Evolutionary conservation across 2,113 vertebrate species (phyloP), one percentile per base, ranked within the genome.

Genomic region (Sinocyclocheilus anshuiensis): DNA sequence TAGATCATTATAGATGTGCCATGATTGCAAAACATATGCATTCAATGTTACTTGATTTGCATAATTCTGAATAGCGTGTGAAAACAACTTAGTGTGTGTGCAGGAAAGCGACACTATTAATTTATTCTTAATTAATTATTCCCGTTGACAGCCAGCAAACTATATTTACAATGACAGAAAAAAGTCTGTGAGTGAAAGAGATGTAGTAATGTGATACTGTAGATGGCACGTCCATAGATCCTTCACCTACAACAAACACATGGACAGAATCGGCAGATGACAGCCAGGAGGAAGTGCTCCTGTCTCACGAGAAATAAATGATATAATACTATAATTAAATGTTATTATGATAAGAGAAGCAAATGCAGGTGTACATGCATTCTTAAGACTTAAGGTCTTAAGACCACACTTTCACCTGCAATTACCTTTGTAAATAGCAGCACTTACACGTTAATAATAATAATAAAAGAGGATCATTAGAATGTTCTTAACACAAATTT

Each of bases 151-250:
- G 42, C 42, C 13, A 48, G n/a, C n/a, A 48, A 50, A 26, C 77
- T 86, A 82, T 86, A 65, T 88, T 88, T 88, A 86, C 45, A 67
- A 12, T 53, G 81, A 65, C 69, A 81, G 69, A 87, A 85, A 87
- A 76, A 81, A 85, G 69, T 81, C 24, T 42, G 26, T 11, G 29
- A 57, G 57, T 71, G 69, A 81, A 84, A 86, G 36, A 85, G 83
- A 45, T 79, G 80, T 79, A 24, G 80, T 79, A 24, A 86, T 79
- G 22, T 83, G 67, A 89, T 48, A 39, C 16, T 33, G 42, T 24
- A 45, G 26, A 77, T 83, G 42, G 69, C 75, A 81, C n/a, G 79
- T 53, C 59, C 26, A 36, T 48, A 72, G 53, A 78, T 78, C 65
- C 50, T 83, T 53, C 74, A 59, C 20, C 11, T 74, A 69, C 80